phyloP scores from a whole-genome alignment of 2,113 vertebrate genomes.

The Eubucco bourcierii region DNA sequence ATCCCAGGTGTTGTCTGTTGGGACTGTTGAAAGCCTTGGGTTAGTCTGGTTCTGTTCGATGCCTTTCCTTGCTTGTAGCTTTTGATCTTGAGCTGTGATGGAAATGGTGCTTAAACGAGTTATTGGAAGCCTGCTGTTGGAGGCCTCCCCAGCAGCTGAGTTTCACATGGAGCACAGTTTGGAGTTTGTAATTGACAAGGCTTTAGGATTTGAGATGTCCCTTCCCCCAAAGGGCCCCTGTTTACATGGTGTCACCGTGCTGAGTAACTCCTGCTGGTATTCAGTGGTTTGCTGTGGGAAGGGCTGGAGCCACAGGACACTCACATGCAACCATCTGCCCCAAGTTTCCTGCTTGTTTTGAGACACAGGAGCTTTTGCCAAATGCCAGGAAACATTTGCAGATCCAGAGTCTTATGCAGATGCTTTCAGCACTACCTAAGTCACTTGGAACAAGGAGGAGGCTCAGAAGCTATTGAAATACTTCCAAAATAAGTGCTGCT shows the following conservation, averaged over 20 bases:
- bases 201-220: neutral
- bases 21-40: neutral
- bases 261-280: neutral
- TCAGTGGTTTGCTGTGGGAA: neutral
- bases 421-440: neutral
- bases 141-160: neutral
- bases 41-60: neutral
- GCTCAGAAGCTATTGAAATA: neutral
- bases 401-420: rapidly evolving
- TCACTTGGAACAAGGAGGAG: neutral
- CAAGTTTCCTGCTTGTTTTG: neutral
- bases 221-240: neutral
- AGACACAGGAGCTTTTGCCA: neutral
- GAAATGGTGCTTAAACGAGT: neutral
- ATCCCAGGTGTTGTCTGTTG: neutral
- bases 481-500: neutral
- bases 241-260: neutral
- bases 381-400: neutral
- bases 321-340: rapidly evolving
- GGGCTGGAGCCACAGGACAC: neutral
- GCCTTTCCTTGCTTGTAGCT: neutral
- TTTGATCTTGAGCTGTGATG: neutral
- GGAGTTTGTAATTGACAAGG: neutral
- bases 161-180: neutral
- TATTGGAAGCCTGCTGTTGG: neutral